These are phyloP conservation scores for Lates japonicus DNA, from an alignment of 2,797 vertebrate species.

Conservation along the genomic window DNA sequence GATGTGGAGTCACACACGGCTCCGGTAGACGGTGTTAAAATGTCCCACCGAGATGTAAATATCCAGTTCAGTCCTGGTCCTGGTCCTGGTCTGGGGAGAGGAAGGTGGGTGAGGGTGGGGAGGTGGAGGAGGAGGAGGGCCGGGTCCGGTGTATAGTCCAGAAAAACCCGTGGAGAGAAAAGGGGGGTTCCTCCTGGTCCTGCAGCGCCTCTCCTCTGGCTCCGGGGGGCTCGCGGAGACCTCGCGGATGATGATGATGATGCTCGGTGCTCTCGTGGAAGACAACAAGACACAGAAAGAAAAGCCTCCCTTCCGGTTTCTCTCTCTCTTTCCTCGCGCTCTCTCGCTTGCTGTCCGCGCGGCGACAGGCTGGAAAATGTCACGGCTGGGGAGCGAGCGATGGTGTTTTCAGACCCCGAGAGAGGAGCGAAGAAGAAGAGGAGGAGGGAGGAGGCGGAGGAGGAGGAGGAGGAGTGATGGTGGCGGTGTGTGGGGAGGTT, in stretches of 20 bases:
- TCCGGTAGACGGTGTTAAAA: conserved; percentile 62
- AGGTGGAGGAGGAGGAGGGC: conserved; percentile 19
- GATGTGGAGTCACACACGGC: conserved; percentile 29
- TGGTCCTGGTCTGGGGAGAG: no score
- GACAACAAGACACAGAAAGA: conserved; percentile 16
- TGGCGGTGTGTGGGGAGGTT: conserved; percentile 82
- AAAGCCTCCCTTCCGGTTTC: conserved; percentile 67
- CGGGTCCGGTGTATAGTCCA: conserved; percentile 64
- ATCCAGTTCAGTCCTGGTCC: conserved; percentile 61
- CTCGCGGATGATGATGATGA: conserved; percentile 37
- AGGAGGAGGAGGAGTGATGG: conserved; percentile 55
- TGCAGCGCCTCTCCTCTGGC: conserved; percentile 69
- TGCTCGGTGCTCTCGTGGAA: conserved; percentile 64
- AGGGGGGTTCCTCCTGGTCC: conserved; percentile 35
- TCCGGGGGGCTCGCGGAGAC: conserved; percentile 56
- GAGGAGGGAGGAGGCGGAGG: conserved; percentile 22
- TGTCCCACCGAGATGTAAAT: conserved; percentile 77
- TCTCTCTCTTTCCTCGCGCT: no score
- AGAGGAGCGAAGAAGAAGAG: conserved; percentile 53
- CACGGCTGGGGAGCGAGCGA: conserved; percentile 79
- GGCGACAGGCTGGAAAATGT: conserved; percentile 82
- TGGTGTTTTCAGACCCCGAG: conserved; percentile 75
- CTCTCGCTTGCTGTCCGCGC: conserved; percentile 83
- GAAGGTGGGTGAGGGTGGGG: no score
- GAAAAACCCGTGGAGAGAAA: conserved; percentile 27